phyloP scores from a whole-genome alignment of 2,797 vertebrate genomes.

The Petrocephalus schoutedeni region DNA sequence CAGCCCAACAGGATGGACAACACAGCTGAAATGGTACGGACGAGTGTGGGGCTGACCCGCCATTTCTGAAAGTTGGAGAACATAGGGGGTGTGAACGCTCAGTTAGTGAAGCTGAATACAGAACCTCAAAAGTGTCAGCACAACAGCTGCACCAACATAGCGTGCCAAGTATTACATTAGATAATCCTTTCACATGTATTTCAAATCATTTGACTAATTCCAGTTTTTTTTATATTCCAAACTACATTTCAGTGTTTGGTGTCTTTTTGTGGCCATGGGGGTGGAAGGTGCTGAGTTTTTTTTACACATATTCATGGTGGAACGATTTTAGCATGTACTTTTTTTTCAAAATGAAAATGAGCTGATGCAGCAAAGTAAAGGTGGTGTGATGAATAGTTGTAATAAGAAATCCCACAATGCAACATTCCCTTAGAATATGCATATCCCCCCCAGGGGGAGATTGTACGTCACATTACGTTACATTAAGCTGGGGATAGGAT shows the following conservation, averaged over 20 bases:
- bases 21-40: constrained; percentile 76
- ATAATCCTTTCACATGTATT: background rate
- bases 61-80: constrained; percentile 60
- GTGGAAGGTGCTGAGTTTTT: background rate
- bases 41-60: constrained; percentile 71
- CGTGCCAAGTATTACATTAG: background rate
- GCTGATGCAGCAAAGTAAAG: too few relatives aligned
- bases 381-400: too few relatives aligned
- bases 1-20: constrained; percentile 85
- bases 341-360: too few relatives aligned
- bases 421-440: too few relatives aligned
- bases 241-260: background rate
- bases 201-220: background rate
- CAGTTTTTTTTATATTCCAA: background rate
- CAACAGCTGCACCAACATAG: too few relatives aligned
- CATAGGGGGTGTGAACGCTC: background rate
- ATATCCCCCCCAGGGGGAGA: too few relatives aligned
- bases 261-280: background rate
- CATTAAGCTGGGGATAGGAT: too few relatives aligned
- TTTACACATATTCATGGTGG: too few relatives aligned
- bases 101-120: background rate
- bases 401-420: too few relatives aligned
- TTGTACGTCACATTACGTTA: too few relatives aligned
- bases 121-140: too few relatives aligned
- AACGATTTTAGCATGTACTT: too few relatives aligned